Base-by-base conservation (phyloP, 2,113 vertebrate genomes). In the Tylochromis polylepis region DNA sequence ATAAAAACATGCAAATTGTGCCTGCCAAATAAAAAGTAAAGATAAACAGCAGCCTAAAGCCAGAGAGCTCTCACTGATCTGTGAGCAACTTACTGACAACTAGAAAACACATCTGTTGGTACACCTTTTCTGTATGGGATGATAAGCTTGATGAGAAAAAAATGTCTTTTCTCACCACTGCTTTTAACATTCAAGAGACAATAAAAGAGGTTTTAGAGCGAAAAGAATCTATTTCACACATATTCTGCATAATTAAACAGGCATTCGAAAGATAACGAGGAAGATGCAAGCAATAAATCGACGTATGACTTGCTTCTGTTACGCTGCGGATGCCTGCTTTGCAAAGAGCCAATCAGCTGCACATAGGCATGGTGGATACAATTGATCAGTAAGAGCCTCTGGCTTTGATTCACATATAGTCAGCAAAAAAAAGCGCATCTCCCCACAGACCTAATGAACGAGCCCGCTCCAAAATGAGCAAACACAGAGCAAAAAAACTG, bases 401-500 rank as follows among this genome's bases (percentile, higher is more conserved):
- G 89, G 90, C 89, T 90, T 88, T 81, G 78, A 89, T 94, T 82
- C 90, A 85, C 84, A 92, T 90, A 86, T 83, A 93, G 93, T 95
- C 95, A 94, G 94, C 94, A 94, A 89, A 53, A 93, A 77, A 94
- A 95, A 89, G 87, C 82, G 38, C 81, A 84, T 92, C 87, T 93
- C 91, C 90, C 92, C 72, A 81, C 84, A 88, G 92, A 92, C 84
- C 92, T 86, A 89, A 93, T 87, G 88, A 95, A 94, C 90, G 89
- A 85, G 88, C 31, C 90, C 80, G 41, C 85, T 89, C 27, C 5
- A 65, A 89, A 92, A 89, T 31, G 77, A 91, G 85, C 87, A 57
- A 86, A 89, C 72, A 65, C 72, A 38, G 77, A 88, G 82, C 79
- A 57, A 82, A 79, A 81, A 67, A 80, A 77, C 43, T 5, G n/a